A percentile compares a stretch with the other conserved stretches of the same genome.
These are phyloP conservation scores for Apteryx mantelli DNA, from an alignment of 2,113 vertebrate species.

Conservation along the genomic window DNA sequence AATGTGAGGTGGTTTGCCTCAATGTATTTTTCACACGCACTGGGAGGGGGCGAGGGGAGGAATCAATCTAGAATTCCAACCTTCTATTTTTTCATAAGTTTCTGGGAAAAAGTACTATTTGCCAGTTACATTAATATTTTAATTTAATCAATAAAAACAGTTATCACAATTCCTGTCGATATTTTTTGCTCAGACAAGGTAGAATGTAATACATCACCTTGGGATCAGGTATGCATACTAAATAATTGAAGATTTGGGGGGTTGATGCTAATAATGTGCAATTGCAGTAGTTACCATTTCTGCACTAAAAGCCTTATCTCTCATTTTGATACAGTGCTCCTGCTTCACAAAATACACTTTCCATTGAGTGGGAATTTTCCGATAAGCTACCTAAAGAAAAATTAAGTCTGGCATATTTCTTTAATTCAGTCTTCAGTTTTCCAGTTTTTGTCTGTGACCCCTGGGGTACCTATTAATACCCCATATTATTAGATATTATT, in stretches of 20 bases:
- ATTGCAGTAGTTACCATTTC: neutral
- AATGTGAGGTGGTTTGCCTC: neutral
- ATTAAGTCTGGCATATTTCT: neutral
- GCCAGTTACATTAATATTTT: neutral
- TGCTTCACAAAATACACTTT: neutral
- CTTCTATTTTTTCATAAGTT: neutral
- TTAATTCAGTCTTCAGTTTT: neutral
- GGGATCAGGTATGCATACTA: neutral
- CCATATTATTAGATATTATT: neutral
- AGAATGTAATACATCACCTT: neutral
- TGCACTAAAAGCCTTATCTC: neutral
- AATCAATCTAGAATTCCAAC: neutral
- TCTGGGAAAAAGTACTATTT: slow-evolving; percentile 5
- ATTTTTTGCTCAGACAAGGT: neutral
- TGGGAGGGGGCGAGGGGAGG: too few relatives aligned
- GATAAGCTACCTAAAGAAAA: neutral
- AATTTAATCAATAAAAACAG: neutral
- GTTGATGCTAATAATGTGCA: neutral
- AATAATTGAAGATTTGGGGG: neutral
- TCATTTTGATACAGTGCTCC: neutral
- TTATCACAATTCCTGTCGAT: neutral
- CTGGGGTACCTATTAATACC: neutral
- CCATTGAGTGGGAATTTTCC: neutral
- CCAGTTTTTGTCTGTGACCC: neutral
- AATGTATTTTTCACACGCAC: neutral